Conservation (phyloP, 1,140 invertebrate species). For the Solenopsis fugax region DNA sequence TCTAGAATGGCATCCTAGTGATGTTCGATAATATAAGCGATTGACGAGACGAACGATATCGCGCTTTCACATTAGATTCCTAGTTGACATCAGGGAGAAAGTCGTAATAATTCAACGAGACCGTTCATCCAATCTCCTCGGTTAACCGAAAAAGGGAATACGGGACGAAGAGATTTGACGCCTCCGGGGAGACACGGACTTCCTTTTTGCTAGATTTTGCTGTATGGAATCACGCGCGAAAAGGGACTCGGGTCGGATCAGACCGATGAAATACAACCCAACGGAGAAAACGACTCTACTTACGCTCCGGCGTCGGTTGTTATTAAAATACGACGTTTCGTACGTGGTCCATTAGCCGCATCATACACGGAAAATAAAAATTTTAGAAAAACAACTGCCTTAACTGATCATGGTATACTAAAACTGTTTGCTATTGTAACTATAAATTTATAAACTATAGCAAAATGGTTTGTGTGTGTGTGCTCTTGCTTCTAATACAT, state of each 20-base stretch:
- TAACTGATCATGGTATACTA: too few species aligned
- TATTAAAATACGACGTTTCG: conserved; percentile 66
- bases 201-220: conserved; percentile 19
- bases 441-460: too few species aligned
- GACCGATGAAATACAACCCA: conserved; percentile 36
- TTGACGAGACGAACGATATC: neutral
- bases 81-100: conserved; percentile 24
- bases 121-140: neutral
- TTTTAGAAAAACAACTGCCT: too few species aligned
- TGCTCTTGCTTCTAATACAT: too few species aligned
- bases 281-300: neutral
- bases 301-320: conserved; percentile 14
- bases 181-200: neutral
- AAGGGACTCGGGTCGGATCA: conserved; percentile 30
- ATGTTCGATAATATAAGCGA: neutral
- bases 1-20: neutral
- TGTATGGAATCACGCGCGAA: conserved; percentile 16
- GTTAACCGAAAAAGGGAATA: conserved; percentile 37
- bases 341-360: conserved; percentile 37
- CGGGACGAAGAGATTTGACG: conserved; percentile 48
- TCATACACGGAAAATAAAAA: neutral
- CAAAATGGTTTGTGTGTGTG: too few species aligned
- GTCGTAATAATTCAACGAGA: conserved; percentile 47
- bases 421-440: too few species aligned
- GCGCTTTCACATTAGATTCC: neutral